phyloP scores from a whole-genome alignment of 2,113 vertebrate species.

The Neopipo cinnamomea region DNA sequence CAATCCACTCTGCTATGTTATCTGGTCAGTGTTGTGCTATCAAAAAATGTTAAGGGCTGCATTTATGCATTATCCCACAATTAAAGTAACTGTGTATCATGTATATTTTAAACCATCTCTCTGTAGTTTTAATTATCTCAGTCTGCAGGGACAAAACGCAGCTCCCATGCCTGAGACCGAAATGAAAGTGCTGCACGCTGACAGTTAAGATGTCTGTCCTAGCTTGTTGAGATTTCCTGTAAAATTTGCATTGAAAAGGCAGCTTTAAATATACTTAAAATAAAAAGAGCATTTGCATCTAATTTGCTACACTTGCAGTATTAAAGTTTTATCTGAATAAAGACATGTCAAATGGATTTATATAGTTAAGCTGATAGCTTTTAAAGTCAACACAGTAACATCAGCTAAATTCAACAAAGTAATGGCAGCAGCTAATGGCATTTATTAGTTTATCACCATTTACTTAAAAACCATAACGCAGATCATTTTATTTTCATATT shows the following conservation, averaged over 20 bases:
- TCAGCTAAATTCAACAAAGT: slow-evolving; percentile 75
- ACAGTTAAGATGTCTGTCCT: slow-evolving; percentile 85
- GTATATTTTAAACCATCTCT: slow-evolving; percentile 82
- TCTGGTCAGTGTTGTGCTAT: slow-evolving; percentile 57
- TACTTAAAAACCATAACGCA: slow-evolving; percentile 87
- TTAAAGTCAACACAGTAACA: slow-evolving; percentile 77
- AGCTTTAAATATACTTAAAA: slow-evolving; percentile 93
- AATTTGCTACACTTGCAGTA: slow-evolving; percentile 94
- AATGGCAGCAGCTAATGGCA: slow-evolving; percentile 80
- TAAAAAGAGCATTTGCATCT: slow-evolving; percentile 98
- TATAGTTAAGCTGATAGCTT: slow-evolving; percentile 89
- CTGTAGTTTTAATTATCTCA: slow-evolving; percentile 85
- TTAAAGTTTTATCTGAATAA: slow-evolving; percentile 97
- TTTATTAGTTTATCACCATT: slow-evolving; percentile 87
- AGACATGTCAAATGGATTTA: slow-evolving; percentile 98
- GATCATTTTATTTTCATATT: slow-evolving; percentile 71
- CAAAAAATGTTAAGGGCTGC: slow-evolving; percentile 73
- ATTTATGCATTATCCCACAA: slow-evolving; percentile 73
- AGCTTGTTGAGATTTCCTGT: slow-evolving; percentile 89
- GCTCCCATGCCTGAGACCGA: slow-evolving; percentile 72
- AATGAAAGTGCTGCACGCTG: slow-evolving; percentile 79
- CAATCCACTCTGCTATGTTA: not conserved
- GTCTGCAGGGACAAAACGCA: slow-evolving; percentile 77
- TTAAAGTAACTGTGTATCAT: slow-evolving; percentile 77
- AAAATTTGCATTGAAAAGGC: slow-evolving; percentile 86